Conservation (phyloP, 2,888 invertebrate genomes). For the Fragum whitleyi region DNA sequence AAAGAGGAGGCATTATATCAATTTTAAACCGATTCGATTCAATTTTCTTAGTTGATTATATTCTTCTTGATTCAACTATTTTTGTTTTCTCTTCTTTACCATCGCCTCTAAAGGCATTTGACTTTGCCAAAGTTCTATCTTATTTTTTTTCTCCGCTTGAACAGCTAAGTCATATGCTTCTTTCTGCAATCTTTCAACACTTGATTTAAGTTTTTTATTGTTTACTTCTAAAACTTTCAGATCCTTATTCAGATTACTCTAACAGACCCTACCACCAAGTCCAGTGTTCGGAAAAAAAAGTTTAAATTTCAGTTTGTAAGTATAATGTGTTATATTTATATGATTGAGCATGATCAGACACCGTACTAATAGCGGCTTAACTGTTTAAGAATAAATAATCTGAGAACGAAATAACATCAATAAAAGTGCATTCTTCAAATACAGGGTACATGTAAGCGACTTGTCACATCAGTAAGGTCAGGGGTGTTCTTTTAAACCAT, state of each 20-base stretch:
- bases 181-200: conserved; percentile 21
- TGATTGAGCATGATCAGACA: too few species aligned
- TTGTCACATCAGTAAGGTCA: too few species aligned
- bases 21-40: not conserved
- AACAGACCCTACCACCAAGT: not conserved
- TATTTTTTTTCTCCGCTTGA: conserved; percentile 44
- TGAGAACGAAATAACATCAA: too few species aligned
- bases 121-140: conserved; percentile 28
- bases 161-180: conserved; percentile 35
- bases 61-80: not conserved
- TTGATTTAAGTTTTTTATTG: conserved; percentile 32
- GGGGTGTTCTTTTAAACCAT: too few species aligned
- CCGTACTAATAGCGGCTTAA: too few species aligned
- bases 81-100: conserved; percentile 15
- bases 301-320: too few species aligned
- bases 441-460: too few species aligned
- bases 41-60: not conserved
- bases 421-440: too few species aligned
- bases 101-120: conserved; percentile 31
- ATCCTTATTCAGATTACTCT: conserved; percentile 1
- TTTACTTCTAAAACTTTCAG: conserved; percentile 3
- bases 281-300: too few species aligned
- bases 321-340: too few species aligned
- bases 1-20: too few species aligned
- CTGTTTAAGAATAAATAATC: too few species aligned